These are phyloP conservation scores for Pongo abelii DNA, from an alignment of 2,113 vertebrate species.

Conservation along the genomic window DNA sequence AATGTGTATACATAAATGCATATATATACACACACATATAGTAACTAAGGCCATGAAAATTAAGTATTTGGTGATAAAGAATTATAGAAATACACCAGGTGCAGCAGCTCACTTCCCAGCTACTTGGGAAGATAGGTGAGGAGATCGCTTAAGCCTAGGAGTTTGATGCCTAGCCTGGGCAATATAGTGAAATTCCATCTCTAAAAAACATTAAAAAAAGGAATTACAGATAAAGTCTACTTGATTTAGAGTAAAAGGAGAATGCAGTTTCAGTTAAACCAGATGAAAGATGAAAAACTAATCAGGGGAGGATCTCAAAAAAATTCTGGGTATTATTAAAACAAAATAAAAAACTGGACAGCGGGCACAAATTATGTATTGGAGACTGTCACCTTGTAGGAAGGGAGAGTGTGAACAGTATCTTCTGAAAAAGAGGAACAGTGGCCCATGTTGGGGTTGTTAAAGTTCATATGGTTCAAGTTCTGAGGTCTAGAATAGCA, in stretches of 20 bases:
- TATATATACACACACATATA: background rate
- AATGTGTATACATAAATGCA: background rate
- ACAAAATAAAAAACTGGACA: background rate
- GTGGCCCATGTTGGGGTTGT: background rate
- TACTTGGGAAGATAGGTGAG: background rate
- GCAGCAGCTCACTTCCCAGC: background rate
- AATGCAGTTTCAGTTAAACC: background rate
- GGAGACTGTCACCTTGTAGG: background rate
- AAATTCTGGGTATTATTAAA: background rate
- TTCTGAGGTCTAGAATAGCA: background rate
- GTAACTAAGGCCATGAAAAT: background rate
- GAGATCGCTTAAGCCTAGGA: background rate
- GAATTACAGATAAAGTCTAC: background rate
- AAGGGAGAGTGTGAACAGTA: background rate
- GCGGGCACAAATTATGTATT: background rate
- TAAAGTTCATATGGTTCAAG: background rate
- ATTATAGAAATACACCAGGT: background rate
- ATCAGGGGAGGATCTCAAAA: background rate
- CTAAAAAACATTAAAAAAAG: background rate
- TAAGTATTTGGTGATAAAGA: background rate
- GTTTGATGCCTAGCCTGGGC: background rate
- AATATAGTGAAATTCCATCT: background rate
- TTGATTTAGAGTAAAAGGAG: background rate
- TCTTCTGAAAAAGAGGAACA: background rate
- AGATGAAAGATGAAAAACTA: background rate